Conservation (phyloP, 2,888 invertebrate species). For the Gisinianus flammeolus region DNA sequence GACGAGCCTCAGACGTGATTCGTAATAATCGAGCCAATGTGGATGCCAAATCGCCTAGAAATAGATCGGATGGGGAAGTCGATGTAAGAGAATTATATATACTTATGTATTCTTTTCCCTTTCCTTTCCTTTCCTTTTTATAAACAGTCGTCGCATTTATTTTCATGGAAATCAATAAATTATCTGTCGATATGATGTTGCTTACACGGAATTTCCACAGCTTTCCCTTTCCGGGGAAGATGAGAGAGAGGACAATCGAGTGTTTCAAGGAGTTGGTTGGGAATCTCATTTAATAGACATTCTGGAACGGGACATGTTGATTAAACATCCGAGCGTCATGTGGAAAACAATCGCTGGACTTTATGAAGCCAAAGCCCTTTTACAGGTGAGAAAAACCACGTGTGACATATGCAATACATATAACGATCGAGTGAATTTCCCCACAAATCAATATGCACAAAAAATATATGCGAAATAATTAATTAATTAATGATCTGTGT, state of each 20-base stretch:
- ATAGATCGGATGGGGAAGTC: conserved; percentile 56
- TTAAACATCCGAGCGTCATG: conserved; percentile 94
- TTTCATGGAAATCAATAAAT: too few species aligned
- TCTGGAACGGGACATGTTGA: conserved; percentile 85
- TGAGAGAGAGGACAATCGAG: conserved; percentile 61
- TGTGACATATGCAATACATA: too few species aligned
- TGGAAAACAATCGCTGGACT: conserved; percentile 95
- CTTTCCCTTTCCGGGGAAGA: conserved; percentile 47
- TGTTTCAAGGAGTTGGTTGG: conserved; percentile 74
- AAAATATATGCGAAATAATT: too few species aligned
- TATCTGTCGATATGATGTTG: too few species aligned
- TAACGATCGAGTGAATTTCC: too few species aligned
- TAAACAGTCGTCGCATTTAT: too few species aligned
- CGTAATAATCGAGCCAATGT: conserved; percentile 28
- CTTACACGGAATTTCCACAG: neutral
- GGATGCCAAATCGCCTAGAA: conserved; percentile 45
- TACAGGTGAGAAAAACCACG: too few species aligned
- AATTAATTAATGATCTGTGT: too few species aligned
- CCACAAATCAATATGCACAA: too few species aligned
- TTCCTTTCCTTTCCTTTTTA: neutral
- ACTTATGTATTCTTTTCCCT: neutral
- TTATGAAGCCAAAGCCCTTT: conserved; percentile 82
- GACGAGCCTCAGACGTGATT: conserved; percentile 39
- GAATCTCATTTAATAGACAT: conserved; percentile 80
- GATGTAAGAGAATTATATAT: conserved; percentile 47